Evolutionary conservation across 2,888 invertebrate species (phyloP), one percentile per base, ranked within the genome.

Genomic region (Itoplectis maculator): DNA sequence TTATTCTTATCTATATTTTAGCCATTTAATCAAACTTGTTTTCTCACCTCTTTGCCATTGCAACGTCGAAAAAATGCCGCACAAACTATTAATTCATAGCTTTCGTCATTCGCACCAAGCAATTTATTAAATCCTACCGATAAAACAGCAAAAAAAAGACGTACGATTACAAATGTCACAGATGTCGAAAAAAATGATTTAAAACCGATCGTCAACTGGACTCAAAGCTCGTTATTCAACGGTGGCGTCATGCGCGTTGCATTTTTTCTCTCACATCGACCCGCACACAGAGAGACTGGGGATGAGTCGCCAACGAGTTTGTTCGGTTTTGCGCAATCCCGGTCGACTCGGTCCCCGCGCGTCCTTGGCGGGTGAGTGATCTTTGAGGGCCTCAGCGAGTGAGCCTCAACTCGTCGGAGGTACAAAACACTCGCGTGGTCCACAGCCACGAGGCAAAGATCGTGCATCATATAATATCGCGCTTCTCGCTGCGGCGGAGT

Each of bases 351-450:
- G 49, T 54, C 47, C 47, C 69, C 75, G 86, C 47, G 66, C 75
- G 86, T 82, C 86, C 86, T 87, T 87, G 85, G 81, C 18, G 81
- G 81, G 79, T 81, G 83, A 85, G 78, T 81, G 84, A 87, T 87
- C 82, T 78, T 82, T 78, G 73, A 82, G 72, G 63, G 79, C 75
- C n/a, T n/a, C n/a, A n/a, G n/a, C 63, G 56, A 76, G 63, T 59
- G 35, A 72, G 66, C 65, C 29, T 63, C 35, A 13, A 15, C 74
- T 47, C 63, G 54, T 47, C 47, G 37, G 37, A 8, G 23, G 56
- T 37, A 54, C 15, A 18, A 45, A 65, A 45, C 45, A 45, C 54
- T 42, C 23, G 35, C 45, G 63, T 45, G 23, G 29, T 18, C n/a
- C 56, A 56, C 13, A 54, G 15, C 69, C 40, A 42, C 42, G 11